Evolutionary conservation across 2,113 vertebrate genomes (phyloP).

Genomic region (Lepus americanus): DNA sequence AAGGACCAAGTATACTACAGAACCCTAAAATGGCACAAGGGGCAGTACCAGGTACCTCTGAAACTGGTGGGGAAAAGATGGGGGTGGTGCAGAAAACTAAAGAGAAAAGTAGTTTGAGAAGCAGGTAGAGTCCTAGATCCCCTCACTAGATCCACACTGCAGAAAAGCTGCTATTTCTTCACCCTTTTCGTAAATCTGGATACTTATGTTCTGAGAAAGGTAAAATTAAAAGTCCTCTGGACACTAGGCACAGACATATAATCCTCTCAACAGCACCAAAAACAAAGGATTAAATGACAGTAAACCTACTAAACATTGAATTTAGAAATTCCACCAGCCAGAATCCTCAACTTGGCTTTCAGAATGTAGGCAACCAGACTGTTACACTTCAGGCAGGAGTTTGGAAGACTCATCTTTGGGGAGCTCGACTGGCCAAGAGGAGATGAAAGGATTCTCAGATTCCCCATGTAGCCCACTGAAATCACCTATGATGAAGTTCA

Average conservation of each 20-base stretch:
- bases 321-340: not conserved
- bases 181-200: not conserved
- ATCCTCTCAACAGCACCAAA: not conserved
- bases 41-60: not conserved
- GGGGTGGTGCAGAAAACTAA: not conserved
- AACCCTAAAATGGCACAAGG: conserved; percentile 17
- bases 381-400: not conserved
- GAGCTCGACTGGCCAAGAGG: not conserved
- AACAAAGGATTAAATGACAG: conserved; percentile 21
- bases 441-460: not conserved
- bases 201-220: conserved; percentile 31
- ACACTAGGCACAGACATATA: not conserved
- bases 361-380: not conserved
- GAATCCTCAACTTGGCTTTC: conserved; percentile 5
- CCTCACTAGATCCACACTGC: not conserved
- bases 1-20: not conserved
- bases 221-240: conserved; percentile 30
- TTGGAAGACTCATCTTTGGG: conserved; percentile 25
- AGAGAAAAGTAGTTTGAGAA: conserved; percentile 11
- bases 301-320: conserved; percentile 44
- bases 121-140: not conserved
- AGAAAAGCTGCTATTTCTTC: not conserved
- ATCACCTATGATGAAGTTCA: not conserved
- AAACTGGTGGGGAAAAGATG: conserved; percentile 16
- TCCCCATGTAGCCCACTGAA: conserved; percentile 1